Evolutionary conservation across 2,797 vertebrate genomes (phyloP).

Genomic region (Catostomus latipinnis): DNA sequence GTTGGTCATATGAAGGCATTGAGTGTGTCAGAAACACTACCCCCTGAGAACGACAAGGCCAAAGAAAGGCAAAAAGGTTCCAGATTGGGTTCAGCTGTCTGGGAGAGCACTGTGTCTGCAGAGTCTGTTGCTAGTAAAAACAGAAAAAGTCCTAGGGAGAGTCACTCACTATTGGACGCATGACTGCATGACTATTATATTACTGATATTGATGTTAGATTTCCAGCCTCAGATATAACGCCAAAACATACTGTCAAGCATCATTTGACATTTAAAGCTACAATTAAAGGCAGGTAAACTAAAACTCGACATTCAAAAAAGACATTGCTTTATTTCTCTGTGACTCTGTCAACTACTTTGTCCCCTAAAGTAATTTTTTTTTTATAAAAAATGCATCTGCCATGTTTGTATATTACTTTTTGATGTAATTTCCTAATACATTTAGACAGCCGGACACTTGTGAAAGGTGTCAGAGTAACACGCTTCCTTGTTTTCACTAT

Average conservation of each 20-base stretch:
- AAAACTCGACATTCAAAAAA: not conserved
- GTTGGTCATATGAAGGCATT: constrained; percentile 28
- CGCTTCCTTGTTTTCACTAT: not conserved
- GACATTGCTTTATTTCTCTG: not conserved
- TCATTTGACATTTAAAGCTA: not conserved
- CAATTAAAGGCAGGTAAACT: not conserved
- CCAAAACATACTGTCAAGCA: not conserved
- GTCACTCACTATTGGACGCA: constrained; percentile 30
- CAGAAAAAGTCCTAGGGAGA: constrained; percentile 29
- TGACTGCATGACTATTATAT: constrained; percentile 18
- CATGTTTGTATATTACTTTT: constrained; percentile 1
- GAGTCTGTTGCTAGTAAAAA: constrained; percentile 45
- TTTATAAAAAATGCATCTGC: not conserved
- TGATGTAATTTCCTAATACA: constrained; percentile 6
- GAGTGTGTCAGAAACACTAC: constrained; percentile 58
- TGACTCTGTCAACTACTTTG: not conserved
- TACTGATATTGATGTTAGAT: not conserved
- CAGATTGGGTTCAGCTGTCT: constrained; percentile 46
- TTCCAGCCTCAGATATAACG: not conserved
- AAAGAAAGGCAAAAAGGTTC: constrained; percentile 27
- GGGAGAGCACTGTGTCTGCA: constrained; percentile 29
- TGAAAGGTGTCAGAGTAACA: constrained; percentile 30
- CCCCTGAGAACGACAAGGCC: constrained; percentile 50
- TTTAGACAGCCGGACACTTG: not conserved
- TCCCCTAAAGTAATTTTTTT: not conserved